Evolutionary conservation across 2,113 vertebrate genomes (phyloP), one percentile per base, ranked within the genome.

Genomic region (Rhynchomys soricoides): DNA sequence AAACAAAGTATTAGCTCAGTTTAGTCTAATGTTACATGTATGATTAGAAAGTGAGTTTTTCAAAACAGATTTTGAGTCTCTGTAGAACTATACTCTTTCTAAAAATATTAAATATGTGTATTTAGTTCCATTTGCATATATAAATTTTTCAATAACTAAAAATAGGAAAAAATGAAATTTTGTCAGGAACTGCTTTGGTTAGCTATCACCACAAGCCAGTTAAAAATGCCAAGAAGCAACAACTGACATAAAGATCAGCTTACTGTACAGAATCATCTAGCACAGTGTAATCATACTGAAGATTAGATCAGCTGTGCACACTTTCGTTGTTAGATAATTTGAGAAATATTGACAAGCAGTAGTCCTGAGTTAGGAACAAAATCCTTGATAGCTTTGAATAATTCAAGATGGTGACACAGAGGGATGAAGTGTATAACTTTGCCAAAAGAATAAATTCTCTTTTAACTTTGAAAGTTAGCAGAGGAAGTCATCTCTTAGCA

Each of bases 41-140:
- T 92, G 62, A 71, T 79, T 40, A 90, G 19, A 86, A 90, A 92
- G 85, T 92, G 15, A 52, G 48, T 48, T 40, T 87, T 94, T 73
- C 52, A 90, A 57, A 93, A 86, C 19, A 64, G 62, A 50, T 37
- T 86, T 86, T 85, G 15, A 74, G 48, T 82, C 50, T 92, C 12
- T 29, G 50, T 89, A 74, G 50, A 45, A 43, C 48, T 87, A 2
- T 3, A 86, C 3, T 81, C 1, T n/a, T 78, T 82, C 59, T 95
- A 71, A 93, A 55, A 70, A 68, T 52, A 48, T 83, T 87, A 91
- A 66, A 29, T 89, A 45, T 86, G 17, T 95, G 21, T 7, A 91
- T 70, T 87, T 86, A 89, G 89, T 95, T 95, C 79, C 40, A 52
- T 66, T 59, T 89, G 93, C 15, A 75, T n/a, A 86, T 21, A 34